Base-by-base conservation (phyloP, 2,113 vertebrate genomes). In the Charina bottae region DNA sequence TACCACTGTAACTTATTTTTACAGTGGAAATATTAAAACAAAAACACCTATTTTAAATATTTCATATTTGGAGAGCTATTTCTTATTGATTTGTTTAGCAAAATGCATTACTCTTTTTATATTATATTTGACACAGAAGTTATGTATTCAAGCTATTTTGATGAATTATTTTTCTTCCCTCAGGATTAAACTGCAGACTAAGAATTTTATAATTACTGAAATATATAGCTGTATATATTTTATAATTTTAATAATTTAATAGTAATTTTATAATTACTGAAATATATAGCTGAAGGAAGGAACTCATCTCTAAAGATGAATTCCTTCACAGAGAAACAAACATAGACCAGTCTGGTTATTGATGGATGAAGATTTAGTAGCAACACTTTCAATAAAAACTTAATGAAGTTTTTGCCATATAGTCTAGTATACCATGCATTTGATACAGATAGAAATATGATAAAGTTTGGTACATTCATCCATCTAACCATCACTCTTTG, bases 331-430 rank as follows among this genome's bases (percentile, higher is more conserved):
- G 54, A 56, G 42, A 33, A 46, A 15, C 23, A 9, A 13, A 83
- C 17, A 59, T 3, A 59, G 23, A 60, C 55, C 26, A 84, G 15
- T 46, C 21, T 90, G 56, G 24, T 59, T 59, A 21, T n/a, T 90
- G 37, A 2, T 33, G 19, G 33, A 58, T 53, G 4, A 92, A 33
- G 87, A 86, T 94, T 87, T 60, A 89, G 55, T 72, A 2, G 26
- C 9, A 1, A 90, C 54, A 87, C 5, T 19, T 93, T 72, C 91
- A 60, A 87, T 53, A 89, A 89, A 92, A 85, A 90, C 6, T 92
- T 83, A 0, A 0, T 28, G 68, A 87, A 15, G 26, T 10, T 56
- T 88, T n/a, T 95, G n/a, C 7, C 93, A 90, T 90, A 64, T 92
- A 37, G 46, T 26, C 62, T 87, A 60, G 58, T 58, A 87, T 3